Conservation (phyloP, 2,888 invertebrate species). For the Phengaris alcon region DNA sequence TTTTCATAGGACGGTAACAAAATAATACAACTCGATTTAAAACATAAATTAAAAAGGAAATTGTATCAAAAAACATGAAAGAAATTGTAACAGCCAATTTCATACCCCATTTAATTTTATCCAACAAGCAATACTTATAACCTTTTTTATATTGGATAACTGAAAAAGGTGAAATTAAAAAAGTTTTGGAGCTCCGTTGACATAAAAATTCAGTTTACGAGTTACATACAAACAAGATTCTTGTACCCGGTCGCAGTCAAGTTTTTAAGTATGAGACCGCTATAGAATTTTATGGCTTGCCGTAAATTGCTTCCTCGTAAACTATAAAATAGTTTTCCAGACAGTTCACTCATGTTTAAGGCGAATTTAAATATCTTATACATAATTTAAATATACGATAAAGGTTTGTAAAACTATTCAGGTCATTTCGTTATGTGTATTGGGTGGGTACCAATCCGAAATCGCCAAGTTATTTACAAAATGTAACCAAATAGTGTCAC, state of each 20-base stretch:
- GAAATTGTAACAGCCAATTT: slow-evolving; percentile 20
- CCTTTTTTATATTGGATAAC: slow-evolving; percentile 44
- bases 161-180: slow-evolving; percentile 59
- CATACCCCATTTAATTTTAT: slow-evolving; percentile 4
- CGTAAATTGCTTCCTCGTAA: slow-evolving; percentile 28
- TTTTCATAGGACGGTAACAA: background rate
- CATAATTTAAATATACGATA: background rate
- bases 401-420: background rate
- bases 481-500: no score
- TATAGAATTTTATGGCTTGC: slow-evolving; percentile 33
- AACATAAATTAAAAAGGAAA: slow-evolving; percentile 4
- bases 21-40: background rate
- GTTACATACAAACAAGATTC: slow-evolving; percentile 46
- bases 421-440: no score
- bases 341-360: background rate
- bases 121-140: slow-evolving; percentile 18
- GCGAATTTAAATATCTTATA: slow-evolving; percentile 11
- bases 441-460: no score
- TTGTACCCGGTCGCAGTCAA: slow-evolving; percentile 38
- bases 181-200: slow-evolving; percentile 56
- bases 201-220: slow-evolving; percentile 63
- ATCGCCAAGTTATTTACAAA: no score
- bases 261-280: slow-evolving; percentile 39
- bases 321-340: slow-evolving; percentile 27
- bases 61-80: background rate